phyloP scores from a whole-genome alignment of 2,797 vertebrate species.

The Triplophysa yarkandensis region DNA sequence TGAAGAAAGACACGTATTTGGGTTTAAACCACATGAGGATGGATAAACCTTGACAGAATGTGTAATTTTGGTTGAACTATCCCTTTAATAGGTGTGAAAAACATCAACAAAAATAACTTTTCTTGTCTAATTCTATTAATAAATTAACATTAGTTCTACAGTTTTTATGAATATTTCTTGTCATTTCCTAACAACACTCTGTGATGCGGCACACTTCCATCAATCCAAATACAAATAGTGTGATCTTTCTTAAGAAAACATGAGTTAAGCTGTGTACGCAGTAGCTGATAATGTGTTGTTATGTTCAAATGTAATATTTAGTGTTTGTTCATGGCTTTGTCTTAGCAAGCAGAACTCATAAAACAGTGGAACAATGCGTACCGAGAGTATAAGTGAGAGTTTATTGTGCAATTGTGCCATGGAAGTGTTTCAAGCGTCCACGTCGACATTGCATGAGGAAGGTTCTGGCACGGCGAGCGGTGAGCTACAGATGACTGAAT shows the following conservation, averaged over 20 bases:
- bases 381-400: constrained; percentile 36
- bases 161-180: too few species aligned
- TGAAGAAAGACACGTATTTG: too few species aligned
- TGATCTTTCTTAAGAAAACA: neutral
- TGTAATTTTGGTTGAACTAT: too few species aligned
- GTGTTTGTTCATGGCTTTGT: constrained; percentile 21
- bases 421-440: constrained; percentile 58
- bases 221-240: neutral
- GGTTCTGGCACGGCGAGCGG: constrained; percentile 41
- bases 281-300: neutral
- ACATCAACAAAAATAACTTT: too few species aligned
- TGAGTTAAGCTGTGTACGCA: neutral
- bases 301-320: neutral
- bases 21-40: too few species aligned
- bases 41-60: too few species aligned
- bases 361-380: constrained; percentile 10
- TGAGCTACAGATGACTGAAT: constrained; percentile 26
- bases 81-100: too few species aligned
- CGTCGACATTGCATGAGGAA: constrained; percentile 57
- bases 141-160: too few species aligned
- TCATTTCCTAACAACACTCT: too few species aligned
- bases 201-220: neutral
- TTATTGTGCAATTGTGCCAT: constrained; percentile 47
- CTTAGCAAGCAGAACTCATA: constrained; percentile 24
- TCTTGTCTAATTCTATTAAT: too few species aligned